Conservation (phyloP, 2,888 invertebrate species). For the Ormyrus labotus region DNA sequence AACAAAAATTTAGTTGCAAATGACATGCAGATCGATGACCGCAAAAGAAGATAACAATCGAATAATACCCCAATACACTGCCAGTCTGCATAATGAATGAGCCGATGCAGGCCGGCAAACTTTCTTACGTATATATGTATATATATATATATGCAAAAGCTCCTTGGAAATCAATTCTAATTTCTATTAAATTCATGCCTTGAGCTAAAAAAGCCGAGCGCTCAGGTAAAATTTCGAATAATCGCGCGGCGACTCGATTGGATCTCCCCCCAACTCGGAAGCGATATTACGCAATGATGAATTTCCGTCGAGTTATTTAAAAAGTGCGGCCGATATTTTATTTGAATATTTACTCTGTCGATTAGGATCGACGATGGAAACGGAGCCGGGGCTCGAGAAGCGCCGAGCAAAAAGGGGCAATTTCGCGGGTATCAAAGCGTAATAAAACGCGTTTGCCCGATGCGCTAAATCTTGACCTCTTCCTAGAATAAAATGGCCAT, state of each 20-base stretch:
- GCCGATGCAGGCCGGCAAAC: not conserved
- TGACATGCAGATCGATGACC: slow-evolving; percentile 44
- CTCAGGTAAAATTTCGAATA: no score
- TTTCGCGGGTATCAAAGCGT: slow-evolving; percentile 48
- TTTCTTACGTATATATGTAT: not conserved
- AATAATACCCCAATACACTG: slow-evolving; percentile 19
- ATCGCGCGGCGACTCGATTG: no score
- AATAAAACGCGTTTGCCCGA: slow-evolving; percentile 43
- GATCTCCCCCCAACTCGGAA: no score
- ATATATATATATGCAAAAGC: slow-evolving; percentile 6
- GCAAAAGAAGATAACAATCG: slow-evolving; percentile 39
- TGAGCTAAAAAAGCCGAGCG: not conserved
- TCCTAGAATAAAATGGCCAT: slow-evolving; percentile 14
- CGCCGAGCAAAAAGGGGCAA: slow-evolving; percentile 20
- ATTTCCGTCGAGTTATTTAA: no score
- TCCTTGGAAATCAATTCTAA: slow-evolving; percentile 36
- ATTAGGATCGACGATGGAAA: not conserved
- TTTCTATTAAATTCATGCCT: slow-evolving; percentile 13
- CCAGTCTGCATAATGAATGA: slow-evolving; percentile 43
- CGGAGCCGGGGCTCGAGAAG: not conserved
- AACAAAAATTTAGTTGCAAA: slow-evolving; percentile 36
- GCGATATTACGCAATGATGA: no score
- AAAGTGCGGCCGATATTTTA: no score
- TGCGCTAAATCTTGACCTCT: slow-evolving; percentile 9
- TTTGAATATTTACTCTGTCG: no score